Conservation (phyloP, 2,113 vertebrate genomes). For the Pelusios castaneus region DNA sequence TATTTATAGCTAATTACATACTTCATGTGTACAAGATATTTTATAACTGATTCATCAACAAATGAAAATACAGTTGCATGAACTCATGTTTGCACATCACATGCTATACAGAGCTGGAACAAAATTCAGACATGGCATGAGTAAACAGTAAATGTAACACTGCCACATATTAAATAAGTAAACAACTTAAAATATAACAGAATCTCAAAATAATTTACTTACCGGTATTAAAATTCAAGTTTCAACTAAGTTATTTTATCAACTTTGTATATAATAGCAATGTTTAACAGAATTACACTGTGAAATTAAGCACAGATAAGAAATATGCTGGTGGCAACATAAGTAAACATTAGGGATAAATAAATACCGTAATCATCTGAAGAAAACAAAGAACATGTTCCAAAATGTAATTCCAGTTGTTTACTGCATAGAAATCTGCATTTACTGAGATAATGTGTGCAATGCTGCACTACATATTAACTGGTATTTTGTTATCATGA, state of each 20-base stretch:
- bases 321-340: constrained; percentile 3
- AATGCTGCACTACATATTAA: constrained; percentile 22
- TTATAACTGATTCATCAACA: constrained; percentile 28
- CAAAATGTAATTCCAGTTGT: constrained; percentile 1
- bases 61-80: constrained; percentile 11
- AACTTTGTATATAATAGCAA: not conserved
- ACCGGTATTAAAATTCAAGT: constrained; percentile 46
- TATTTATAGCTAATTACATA: constrained; percentile 19
- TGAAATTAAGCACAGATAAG: constrained; percentile 40
- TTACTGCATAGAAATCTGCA: constrained; percentile 7
- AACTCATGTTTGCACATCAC: constrained; percentile 36
- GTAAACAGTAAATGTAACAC: not conserved
- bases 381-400: constrained; percentile 16
- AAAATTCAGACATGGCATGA: not conserved
- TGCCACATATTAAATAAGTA: constrained; percentile 21
- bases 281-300: constrained; percentile 1
- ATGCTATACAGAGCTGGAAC: constrained; percentile 33
- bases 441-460: not conserved
- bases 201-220: constrained; percentile 45
- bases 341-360: constrained; percentile 41
- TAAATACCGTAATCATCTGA: constrained; percentile 27
- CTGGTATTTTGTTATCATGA: not conserved
- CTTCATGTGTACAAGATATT: constrained; percentile 3
- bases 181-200: constrained; percentile 7
- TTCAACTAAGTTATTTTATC: constrained; percentile 24